Evolutionary conservation across 2,888 invertebrate species (phyloP), one percentile per base, ranked within the genome.

Genomic region (Drosophila anomelani): DNA sequence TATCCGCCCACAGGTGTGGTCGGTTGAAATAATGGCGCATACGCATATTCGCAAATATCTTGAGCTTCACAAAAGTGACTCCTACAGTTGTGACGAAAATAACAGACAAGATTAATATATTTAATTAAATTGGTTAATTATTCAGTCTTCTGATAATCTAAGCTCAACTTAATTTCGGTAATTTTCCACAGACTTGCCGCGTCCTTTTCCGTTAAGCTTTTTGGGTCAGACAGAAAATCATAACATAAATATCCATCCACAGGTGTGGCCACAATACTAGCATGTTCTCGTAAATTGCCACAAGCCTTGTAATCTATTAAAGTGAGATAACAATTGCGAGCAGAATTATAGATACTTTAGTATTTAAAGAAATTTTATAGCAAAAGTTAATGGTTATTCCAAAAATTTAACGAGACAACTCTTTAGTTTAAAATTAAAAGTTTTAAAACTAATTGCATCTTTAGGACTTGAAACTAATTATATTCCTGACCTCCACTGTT

Each of bases 221-320:
- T 53, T 53, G 43, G 56, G 56, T 43, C 32, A 43, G 12, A 38
- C 34, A 54, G 23, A 54, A 7, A 56, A 12, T 56, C 20, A 43
- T 43, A 56, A 43, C 56, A 55, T 29, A 43, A 44, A 51, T 17
- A 51, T 46, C 15, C 41, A 44, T 39, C 10, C 43, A 51, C 43
- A 56, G 44, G 44, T 62, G 62, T 12, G 62, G 43, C 17, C 62
- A 46, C 8, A 47, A 23, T 26, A 23, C 13, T 39, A 47, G 59
- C 51, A 32, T n/a, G 20, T 32, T 39, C 59, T 36, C 29, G 15
- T 39, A 29, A 32, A 38, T 39, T 59, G 49, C 59, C 39, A 17
- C 34, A 34, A 20, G 8, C 54, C 38, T 54, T 54, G 36, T 38
- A 54, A 26, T 38, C 38, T 7, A 54, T 38, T 54, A 23, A 23